Evolutionary conservation across 2,113 vertebrate genomes (phyloP).

Genomic region (Pteropus alecto): DNA sequence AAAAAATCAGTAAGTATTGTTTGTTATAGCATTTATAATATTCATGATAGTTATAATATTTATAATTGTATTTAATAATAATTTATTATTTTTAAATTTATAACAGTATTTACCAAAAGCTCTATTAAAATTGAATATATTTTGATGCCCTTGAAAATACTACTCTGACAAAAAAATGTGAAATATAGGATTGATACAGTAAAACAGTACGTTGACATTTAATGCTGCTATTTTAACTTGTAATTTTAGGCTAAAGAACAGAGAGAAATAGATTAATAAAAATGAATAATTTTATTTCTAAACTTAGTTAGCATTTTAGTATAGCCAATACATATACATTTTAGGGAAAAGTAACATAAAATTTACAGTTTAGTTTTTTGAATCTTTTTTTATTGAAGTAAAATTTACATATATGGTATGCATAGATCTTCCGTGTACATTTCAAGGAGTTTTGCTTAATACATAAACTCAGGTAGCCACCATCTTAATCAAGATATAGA

Average conservation of each 20-base stretch:
- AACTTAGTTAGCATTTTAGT: neutral
- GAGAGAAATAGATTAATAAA: neutral
- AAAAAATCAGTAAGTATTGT: neutral
- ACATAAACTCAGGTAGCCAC: neutral
- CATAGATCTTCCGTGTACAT: neutral
- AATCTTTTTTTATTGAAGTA: neutral
- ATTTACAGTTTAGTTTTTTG: neutral
- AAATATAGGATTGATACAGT: neutral
- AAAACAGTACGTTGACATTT: neutral
- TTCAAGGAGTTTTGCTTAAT: neutral
- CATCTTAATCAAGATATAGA: neutral
- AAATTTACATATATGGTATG: neutral
- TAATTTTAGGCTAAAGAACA: neutral
- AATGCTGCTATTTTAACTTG: neutral
- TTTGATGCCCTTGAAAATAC: neutral
- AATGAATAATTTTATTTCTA: neutral
- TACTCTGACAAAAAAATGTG: neutral
- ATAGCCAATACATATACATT: neutral
- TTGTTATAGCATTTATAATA: neutral
- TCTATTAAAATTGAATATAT: neutral
- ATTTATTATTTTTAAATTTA: neutral
- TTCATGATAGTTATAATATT: neutral
- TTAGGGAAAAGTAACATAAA: neutral
- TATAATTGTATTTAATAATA: neutral
- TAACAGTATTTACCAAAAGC: neutral